These are phyloP conservation scores for Pelagia noctiluca DNA, from an alignment of 30 jellyfish, hydroid and myxozoan genomes.

Conservation along the genomic window DNA sequence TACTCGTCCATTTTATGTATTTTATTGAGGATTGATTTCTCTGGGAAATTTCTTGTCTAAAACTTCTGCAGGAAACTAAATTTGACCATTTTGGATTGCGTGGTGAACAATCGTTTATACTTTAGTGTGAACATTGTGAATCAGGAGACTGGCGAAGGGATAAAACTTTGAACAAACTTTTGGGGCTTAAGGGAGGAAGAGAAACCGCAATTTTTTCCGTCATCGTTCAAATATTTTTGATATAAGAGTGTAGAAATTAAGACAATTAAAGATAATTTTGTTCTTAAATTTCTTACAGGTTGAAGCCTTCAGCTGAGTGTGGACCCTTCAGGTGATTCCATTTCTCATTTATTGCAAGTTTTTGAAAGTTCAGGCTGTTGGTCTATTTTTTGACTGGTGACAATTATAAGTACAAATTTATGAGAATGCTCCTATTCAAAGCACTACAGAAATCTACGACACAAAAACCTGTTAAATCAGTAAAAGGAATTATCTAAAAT, in stretches of 20 bases:
- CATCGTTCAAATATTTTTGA: neutral
- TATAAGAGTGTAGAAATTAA: neutral
- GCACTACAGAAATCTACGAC: too few relatives aligned
- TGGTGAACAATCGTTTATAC: neutral
- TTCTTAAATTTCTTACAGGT: slow-evolving; percentile 41
- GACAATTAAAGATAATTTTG: too few relatives aligned
- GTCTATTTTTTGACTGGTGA: neutral
- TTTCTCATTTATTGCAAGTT: neutral
- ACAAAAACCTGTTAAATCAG: too few relatives aligned
- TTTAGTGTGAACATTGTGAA: neutral
- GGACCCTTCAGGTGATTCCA: slow-evolving; percentile 93
- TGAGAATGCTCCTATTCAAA: too few relatives aligned
- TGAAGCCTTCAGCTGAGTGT: slow-evolving; percentile 89
- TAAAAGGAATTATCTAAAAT: too few relatives aligned
- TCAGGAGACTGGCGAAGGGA: neutral
- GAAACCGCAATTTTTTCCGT: neutral
- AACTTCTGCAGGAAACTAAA: too few relatives aligned
- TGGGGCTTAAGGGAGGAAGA: neutral
- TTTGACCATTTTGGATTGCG: too few relatives aligned
- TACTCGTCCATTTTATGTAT: too few relatives aligned
- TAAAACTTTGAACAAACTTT: neutral
- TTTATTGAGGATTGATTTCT: too few relatives aligned
- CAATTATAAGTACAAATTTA: too few relatives aligned
- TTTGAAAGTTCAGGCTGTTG: neutral
- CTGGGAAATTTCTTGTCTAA: too few relatives aligned